Percentiles rank a stretch among this genome's conserved stretches.
phyloP scores from a whole-genome alignment of 2,797 vertebrate genomes.

The Mormyrus hasselquistii region DNA sequence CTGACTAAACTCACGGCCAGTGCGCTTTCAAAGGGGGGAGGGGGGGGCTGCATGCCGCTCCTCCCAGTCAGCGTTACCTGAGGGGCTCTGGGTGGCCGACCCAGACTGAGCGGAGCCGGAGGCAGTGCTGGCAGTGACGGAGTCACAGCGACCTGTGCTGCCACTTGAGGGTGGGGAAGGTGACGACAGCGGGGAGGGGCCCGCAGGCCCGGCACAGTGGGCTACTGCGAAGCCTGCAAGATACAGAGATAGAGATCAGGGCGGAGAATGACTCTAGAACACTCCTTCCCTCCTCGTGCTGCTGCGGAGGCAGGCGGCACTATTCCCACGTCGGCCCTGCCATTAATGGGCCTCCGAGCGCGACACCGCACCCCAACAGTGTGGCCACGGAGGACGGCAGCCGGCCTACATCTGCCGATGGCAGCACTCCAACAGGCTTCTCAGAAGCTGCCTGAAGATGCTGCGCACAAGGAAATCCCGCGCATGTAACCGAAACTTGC shows the following conservation, averaged over 20 bases:
- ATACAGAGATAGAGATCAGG: background rate
- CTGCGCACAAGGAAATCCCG: background rate
- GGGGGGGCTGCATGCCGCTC: background rate
- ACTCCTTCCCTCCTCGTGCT: background rate
- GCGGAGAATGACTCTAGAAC: background rate
- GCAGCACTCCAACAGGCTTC: background rate
- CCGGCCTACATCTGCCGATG: background rate
- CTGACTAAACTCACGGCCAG: background rate
- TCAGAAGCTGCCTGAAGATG: background rate
- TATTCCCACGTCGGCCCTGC: background rate
- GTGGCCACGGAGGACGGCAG: background rate
- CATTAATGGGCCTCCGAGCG: background rate
- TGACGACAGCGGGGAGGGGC: slow-evolving; percentile 71
- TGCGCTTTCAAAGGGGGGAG: background rate
- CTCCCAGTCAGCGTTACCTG: slow-evolving; percentile 30
- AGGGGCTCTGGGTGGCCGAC: slow-evolving; percentile 26
- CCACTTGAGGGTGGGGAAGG: slow-evolving; percentile 75
- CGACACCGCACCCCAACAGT: background rate
- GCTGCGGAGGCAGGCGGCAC: background rate
- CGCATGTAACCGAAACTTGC: background rate
- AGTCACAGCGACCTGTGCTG: slow-evolving; percentile 74
- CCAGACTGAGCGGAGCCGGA: slow-evolving; percentile 49
- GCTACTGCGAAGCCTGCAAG: slow-evolving; percentile 88
- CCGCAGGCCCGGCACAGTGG: slow-evolving; percentile 80
- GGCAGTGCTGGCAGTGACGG: slow-evolving; percentile 67